These are phyloP conservation scores for Oophaga pumilio DNA, from an alignment of 2,113 vertebrate genomes.

Conservation along the genomic window DNA sequence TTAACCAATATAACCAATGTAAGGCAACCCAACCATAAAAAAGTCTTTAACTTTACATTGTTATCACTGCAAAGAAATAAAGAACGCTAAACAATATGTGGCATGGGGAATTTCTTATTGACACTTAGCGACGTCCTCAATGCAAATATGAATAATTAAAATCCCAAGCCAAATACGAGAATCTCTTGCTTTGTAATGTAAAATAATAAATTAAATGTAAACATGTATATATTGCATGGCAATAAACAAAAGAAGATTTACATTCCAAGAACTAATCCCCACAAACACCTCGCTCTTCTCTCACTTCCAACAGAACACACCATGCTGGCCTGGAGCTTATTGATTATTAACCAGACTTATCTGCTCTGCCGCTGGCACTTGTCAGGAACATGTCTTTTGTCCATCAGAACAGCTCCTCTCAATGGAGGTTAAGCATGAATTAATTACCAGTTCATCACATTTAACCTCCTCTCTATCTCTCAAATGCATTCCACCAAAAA, in stretches of 20 bases:
- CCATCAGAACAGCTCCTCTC: slow-evolving; percentile 56
- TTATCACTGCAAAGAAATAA: neutral
- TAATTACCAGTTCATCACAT: slow-evolving; percentile 59
- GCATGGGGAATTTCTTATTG: neutral
- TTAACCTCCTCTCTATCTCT: slow-evolving; percentile 56
- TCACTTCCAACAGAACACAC: slow-evolving; percentile 46
- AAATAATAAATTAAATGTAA: slow-evolving; percentile 38
- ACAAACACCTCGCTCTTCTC: slow-evolving; percentile 39
- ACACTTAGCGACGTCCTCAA: neutral
- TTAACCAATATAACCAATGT: neutral
- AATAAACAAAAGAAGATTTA: slow-evolving; percentile 50
- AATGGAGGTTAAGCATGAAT: slow-evolving; percentile 60
- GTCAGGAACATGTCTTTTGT: slow-evolving; percentile 57
- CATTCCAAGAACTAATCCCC: slow-evolving; percentile 53
- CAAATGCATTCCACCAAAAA: slow-evolving; percentile 57
- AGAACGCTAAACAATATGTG: neutral
- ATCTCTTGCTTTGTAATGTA: neutral
- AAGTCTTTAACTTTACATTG: neutral
- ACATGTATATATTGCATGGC: slow-evolving; percentile 22
- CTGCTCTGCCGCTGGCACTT: slow-evolving; percentile 58
- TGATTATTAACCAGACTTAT: slow-evolving; percentile 59
- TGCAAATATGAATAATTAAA: neutral
- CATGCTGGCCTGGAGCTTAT: slow-evolving; percentile 57
- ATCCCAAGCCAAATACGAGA: neutral
- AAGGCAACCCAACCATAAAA: neutral